A percentile compares a stretch with the other conserved stretches of the same genome.
Conservation (phyloP, 2,113 vertebrate species). For the Rhynchomys soricoides region DNA sequence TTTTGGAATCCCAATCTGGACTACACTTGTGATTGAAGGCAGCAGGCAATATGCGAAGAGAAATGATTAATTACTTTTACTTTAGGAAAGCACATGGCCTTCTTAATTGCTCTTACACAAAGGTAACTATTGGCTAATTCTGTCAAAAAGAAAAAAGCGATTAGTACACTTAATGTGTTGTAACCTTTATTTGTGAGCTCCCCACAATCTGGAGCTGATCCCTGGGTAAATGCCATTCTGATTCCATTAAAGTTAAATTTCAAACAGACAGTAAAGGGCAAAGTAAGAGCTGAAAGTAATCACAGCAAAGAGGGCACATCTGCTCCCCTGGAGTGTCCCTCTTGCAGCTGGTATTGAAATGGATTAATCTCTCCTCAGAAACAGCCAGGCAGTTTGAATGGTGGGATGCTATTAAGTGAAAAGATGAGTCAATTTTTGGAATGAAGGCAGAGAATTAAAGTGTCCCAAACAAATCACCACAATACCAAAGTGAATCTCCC, state of each 20-base stretch:
- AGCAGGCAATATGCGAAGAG: background rate
- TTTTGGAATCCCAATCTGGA: fast-evolving
- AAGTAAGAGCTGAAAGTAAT: conserved; percentile 80
- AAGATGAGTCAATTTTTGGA: conserved; percentile 64
- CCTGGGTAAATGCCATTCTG: conserved; percentile 65
- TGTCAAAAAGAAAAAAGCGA: conserved; percentile 8
- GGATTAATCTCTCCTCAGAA: conserved; percentile 65
- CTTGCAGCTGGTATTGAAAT: conserved; percentile 54
- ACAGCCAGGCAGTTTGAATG: background rate
- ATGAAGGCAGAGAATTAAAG: conserved; percentile 70
- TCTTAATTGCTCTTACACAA: conserved; percentile 62
- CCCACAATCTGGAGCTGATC: conserved; percentile 58
- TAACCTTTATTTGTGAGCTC: conserved; percentile 78
- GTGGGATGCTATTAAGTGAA: conserved; percentile 64
- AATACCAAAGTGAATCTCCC: conserved; percentile 54
- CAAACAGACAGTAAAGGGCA: conserved; percentile 79
- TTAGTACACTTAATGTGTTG: conserved; percentile 56
- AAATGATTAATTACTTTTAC: background rate
- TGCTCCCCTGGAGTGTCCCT: conserved; percentile 74
- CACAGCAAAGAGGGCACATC: conserved; percentile 69
- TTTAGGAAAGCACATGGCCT: background rate
- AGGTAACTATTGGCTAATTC: conserved; percentile 64
- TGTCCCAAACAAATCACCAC: conserved; percentile 63
- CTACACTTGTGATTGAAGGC: background rate
- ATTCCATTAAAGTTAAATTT: conserved; percentile 82